These are phyloP conservation scores for Rotaria socialis DNA, from an alignment of 2,888 invertebrate species.

Conservation along the genomic window DNA sequence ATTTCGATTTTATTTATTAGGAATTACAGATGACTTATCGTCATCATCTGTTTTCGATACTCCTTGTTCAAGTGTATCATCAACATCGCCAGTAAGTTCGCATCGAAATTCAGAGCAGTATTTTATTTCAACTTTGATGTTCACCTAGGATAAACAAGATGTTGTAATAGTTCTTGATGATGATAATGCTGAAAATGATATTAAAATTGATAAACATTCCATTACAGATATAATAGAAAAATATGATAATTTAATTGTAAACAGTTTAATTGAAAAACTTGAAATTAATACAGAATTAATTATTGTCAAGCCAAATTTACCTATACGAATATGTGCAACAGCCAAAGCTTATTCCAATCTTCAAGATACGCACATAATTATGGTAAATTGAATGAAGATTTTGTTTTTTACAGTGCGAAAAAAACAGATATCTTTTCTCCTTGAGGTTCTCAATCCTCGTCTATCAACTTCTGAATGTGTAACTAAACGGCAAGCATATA, in stretches of 20 bases:
- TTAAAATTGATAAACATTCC: not conserved
- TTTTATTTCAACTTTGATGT: not conserved
- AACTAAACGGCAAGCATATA: not conserved
- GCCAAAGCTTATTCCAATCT: not conserved
- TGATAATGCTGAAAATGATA: not conserved
- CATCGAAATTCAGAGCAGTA: too few relatives aligned
- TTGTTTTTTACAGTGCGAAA: too few relatives aligned
- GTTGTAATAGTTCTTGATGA: not conserved
- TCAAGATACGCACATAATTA: not conserved
- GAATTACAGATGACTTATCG: not conserved
- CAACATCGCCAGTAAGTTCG: not conserved
- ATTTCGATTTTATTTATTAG: not conserved
- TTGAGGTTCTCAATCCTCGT: not conserved
- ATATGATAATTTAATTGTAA: not conserved
- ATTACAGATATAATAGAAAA: not conserved
- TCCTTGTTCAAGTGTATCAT: not conserved
- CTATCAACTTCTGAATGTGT: not conserved
- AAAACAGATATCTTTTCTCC: not conserved
- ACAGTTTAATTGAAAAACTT: not conserved
- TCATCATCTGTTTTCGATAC: not conserved
- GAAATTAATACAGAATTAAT: not conserved
- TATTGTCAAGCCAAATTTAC: not conserved
- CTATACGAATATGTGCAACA: not conserved
- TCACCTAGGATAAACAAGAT: not conserved
- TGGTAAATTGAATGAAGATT: not conserved